Conservation (phyloP, 1,140 invertebrate genomes). For the Aethina tumida region DNA sequence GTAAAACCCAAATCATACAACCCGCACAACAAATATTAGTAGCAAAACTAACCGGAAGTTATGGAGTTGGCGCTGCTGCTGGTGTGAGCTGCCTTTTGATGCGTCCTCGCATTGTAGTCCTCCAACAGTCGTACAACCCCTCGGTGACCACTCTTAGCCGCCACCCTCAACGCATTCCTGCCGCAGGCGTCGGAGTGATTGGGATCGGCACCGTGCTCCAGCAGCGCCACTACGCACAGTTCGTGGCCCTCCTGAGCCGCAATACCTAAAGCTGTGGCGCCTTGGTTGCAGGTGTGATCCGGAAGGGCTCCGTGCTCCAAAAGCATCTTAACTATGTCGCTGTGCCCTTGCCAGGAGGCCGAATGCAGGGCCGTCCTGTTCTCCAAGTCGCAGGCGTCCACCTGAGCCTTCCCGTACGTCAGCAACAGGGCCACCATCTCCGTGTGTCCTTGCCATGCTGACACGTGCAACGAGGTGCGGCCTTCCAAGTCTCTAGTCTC, state of each 20-base stretch:
- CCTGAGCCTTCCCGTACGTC: conserved; percentile 60
- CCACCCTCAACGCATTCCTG: conserved; percentile 64
- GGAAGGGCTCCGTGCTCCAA: conserved; percentile 68
- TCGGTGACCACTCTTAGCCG: conserved; percentile 65
- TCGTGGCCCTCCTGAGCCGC: conserved; percentile 85
- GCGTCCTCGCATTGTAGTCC: conserved; percentile 37
- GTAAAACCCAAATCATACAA: conserved; percentile 12
- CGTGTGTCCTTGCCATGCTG: conserved; percentile 88
- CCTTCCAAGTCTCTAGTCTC: conserved; percentile 85
- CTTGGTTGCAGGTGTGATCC: conserved; percentile 88
- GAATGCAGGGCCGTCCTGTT: conserved; percentile 83
- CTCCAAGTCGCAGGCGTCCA: conserved; percentile 85
- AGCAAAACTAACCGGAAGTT: conserved; percentile 38
- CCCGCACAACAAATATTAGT: not conserved
- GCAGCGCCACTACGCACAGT: conserved; percentile 74
- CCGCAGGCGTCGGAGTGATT: conserved; percentile 88
- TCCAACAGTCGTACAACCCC: conserved; percentile 58
- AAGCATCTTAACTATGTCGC: conserved; percentile 70
- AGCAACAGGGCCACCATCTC: conserved; percentile 84
- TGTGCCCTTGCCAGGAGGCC: conserved; percentile 91
- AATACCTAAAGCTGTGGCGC: conserved; percentile 81
- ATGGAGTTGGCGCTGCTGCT: conserved; percentile 51
- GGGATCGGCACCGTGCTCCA: conserved; percentile 85
- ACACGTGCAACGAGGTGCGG: conserved; percentile 83
- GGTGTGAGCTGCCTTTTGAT: conserved; percentile 29